Base-by-base conservation (phyloP, 2,797 vertebrate species). In the Echeneis naucrates region DNA sequence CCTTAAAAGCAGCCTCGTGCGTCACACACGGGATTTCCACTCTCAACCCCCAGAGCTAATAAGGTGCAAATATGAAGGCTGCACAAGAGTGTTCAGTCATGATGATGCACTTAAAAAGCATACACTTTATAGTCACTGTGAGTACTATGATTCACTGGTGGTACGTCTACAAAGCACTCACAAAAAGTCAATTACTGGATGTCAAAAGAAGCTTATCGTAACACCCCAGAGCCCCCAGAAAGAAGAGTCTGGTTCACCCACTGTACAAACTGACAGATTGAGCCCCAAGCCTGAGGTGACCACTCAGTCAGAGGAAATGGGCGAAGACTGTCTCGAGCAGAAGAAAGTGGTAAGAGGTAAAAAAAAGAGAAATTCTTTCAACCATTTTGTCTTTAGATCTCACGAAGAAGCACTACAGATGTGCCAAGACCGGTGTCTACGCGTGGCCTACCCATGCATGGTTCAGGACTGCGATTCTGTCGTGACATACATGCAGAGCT, bases 351-450 rank as follows among this genome's bases (percentile, higher is more conserved):
- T 54, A 0, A 42, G 17, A 13, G 55, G 50, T 11, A 71, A 26
- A 12, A 62, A 44, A 6, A 3, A 2, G 0, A 69, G 12, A 52
- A 32, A 62, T 26, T 0, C 1, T n/a, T 56, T 19, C 10, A 65
- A n/a, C 0, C 4, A 8, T 4, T 87, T 85, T 32, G 77, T 88
- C 54, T 90, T 89, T 59, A 96, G 96, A 87, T 97, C 97, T 13
- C 96, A 94, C 11, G 97, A 97, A 77, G 97, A 99, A 90, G 98
- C 97, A 23, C 91, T 99, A 24, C 95, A 97, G 79, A 98, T 99
- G 97, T 99, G 98, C 80, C 95, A 96, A 70, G 96, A 97, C 89
- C 96, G 96, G 14, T 95, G 91, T 56, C 79, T 95, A 61, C 94
- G 93, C 23, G 94, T 93, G 0, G 94, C 96, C 50, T 98, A 96